These are phyloP conservation scores for Chrysolina americana DNA, from an alignment of 2,888 invertebrate species.

Conservation along the genomic window DNA sequence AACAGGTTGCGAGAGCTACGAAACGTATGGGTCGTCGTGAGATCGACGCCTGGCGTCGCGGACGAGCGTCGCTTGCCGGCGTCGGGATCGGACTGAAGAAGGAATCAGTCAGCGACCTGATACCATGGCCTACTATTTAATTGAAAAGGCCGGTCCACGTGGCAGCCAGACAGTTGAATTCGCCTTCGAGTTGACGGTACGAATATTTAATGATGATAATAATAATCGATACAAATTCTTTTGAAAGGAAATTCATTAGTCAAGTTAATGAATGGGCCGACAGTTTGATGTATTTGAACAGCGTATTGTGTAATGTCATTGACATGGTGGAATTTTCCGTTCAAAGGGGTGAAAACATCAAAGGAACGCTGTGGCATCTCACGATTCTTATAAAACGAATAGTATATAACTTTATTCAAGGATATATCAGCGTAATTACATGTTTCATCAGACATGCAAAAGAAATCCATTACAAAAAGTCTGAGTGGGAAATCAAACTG, in stretches of 20 bases:
- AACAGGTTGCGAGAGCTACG: background rate
- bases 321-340: too few species aligned
- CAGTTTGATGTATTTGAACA: too few species aligned
- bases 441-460: too few species aligned
- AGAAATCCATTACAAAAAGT: too few species aligned
- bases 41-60: constrained; percentile 27
- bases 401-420: too few species aligned
- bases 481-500: too few species aligned
- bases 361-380: too few species aligned
- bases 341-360: too few species aligned
- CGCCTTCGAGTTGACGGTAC: background rate
- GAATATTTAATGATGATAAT: background rate
- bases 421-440: too few species aligned
- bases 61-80: constrained; percentile 20
- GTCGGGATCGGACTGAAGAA: constrained; percentile 21
- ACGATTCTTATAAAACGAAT: too few species aligned
- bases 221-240: background rate
- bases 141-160: constrained; percentile 3
- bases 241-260: background rate
- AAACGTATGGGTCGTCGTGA: background rate
- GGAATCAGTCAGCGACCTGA: constrained; percentile 35
- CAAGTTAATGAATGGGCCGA: background rate
- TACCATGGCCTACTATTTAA: constrained; percentile 52
- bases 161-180: background rate
- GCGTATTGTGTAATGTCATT: too few species aligned